A percentile compares a stretch with the other conserved stretches of the same genome.
Conservation (phyloP, 2,888 invertebrate genomes). For the Nephrotoma guestfalica region DNA sequence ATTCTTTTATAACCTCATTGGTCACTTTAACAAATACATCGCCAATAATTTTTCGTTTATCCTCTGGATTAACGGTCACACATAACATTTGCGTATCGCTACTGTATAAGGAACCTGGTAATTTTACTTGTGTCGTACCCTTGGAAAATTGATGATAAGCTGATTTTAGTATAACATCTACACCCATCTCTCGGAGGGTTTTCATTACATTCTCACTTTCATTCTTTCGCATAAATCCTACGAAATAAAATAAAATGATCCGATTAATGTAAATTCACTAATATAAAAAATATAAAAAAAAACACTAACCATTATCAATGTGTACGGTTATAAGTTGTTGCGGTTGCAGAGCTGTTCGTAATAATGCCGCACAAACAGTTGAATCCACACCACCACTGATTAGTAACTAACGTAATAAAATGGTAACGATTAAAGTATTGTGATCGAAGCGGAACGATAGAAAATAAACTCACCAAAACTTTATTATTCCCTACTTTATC, state of each 20-base stretch:
- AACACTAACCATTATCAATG: slow-evolving; percentile 77
- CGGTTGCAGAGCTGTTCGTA: slow-evolving; percentile 76
- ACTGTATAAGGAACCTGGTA: slow-evolving; percentile 36
- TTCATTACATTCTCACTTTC: slow-evolving; percentile 82
- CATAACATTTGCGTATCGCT: slow-evolving; percentile 67
- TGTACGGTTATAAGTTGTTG: slow-evolving; percentile 92
- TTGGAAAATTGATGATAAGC: slow-evolving; percentile 58
- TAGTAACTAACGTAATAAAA: slow-evolving; percentile 46
- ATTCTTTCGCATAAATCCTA: slow-evolving; percentile 84
- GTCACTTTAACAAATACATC: slow-evolving; percentile 95
- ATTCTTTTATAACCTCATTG: slow-evolving; percentile 73
- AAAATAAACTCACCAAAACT: slow-evolving; percentile 58
- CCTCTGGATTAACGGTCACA: slow-evolving; percentile 82
- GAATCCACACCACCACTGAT: slow-evolving; percentile 99
- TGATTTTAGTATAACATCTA: slow-evolving; percentile 62
- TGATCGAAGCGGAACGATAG: neutral
- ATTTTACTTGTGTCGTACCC: slow-evolving; percentile 69
- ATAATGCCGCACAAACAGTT: slow-evolving; percentile 94
- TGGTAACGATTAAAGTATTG: neutral
- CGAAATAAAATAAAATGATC: neutral
- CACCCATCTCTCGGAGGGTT: slow-evolving; percentile 66
- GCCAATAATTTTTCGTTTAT: slow-evolving; percentile 96
- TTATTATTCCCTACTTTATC: slow-evolving; percentile 82
- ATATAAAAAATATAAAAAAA: neutral
- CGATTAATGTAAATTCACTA: neutral